Evolutionary conservation across 2,113 vertebrate species (phyloP).

Genomic region (Polypterus bichir): DNA sequence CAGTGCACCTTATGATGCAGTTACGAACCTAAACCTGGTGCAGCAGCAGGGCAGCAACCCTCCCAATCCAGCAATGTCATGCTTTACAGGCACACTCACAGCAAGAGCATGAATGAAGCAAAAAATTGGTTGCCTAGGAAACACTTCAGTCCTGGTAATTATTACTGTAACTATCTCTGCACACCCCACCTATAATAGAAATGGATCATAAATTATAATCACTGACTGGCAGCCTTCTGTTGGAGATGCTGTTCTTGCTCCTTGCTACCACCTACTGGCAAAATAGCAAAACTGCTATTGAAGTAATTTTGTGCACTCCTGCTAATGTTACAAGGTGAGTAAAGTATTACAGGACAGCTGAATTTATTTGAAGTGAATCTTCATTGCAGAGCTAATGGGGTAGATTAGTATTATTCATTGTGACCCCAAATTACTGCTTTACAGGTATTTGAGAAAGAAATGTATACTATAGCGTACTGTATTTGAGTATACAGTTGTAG

Average conservation of each 20-base stretch:
- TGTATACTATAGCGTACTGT: no score
- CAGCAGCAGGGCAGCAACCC: constrained; percentile 55
- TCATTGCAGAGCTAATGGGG: no score
- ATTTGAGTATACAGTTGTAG: no score
- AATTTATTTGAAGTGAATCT: no score
- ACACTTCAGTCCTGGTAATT: constrained; percentile 92
- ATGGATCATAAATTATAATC: constrained; percentile 89
- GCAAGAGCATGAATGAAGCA: constrained; percentile 62
- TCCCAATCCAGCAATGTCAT: constrained; percentile 70
- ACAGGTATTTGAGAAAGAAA: no score
- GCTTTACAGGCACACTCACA: constrained; percentile 56
- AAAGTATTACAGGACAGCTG: no score
- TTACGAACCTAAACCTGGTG: constrained; percentile 58
- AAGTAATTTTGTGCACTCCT: no score
- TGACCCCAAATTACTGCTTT: no score
- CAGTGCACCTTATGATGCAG: constrained; percentile 56
- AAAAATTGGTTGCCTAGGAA: constrained; percentile 82
- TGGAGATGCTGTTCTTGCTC: constrained; percentile 58
- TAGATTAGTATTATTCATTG: no score
- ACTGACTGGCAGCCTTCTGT: constrained; percentile 79
- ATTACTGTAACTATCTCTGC: constrained; percentile 92
- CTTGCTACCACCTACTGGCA: constrained; percentile 67
- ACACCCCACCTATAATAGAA: constrained; percentile 97
- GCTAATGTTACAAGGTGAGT: no score
- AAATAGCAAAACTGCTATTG: constrained; percentile 6